A percentile compares a stretch with the other conserved stretches of the same genome.
These are phyloP conservation scores for Myotis vivesi DNA, from an alignment of 2,797 vertebrate species.

Conservation along the genomic window DNA sequence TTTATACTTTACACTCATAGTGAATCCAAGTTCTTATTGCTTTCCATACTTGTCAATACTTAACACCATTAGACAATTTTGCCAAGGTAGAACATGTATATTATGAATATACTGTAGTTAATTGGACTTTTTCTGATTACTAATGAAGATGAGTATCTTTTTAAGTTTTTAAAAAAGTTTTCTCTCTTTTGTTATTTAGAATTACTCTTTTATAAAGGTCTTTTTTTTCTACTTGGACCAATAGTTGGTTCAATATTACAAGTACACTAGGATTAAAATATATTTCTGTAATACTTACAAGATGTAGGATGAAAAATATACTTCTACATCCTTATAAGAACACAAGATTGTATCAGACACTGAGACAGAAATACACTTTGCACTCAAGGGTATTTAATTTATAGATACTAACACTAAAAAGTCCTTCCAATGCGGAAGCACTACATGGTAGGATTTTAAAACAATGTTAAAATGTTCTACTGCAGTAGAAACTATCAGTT, in stretches of 20 bases:
- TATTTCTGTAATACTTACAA: not conserved
- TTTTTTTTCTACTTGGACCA: not conserved
- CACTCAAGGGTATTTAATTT: not conserved
- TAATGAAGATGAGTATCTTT: not conserved
- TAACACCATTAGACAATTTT: not conserved
- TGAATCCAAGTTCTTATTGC: not conserved
- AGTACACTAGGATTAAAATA: not conserved
- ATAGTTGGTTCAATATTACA: conserved; percentile 10
- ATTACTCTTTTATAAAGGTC: not conserved
- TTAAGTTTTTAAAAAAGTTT: not conserved
- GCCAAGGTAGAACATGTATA: not conserved
- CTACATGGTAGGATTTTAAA: not conserved
- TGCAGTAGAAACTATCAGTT: not conserved
- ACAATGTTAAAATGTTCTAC: not conserved
- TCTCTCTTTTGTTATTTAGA: not conserved
- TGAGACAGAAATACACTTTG: not conserved
- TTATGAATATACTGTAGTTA: not conserved
- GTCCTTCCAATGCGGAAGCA: not conserved
- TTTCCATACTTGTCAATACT: not conserved
- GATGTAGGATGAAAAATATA: not conserved
- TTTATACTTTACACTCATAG: not conserved
- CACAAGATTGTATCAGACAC: not conserved
- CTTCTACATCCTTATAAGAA: not conserved
- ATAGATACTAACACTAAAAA: not conserved
- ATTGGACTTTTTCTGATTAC: not conserved